Evolutionary conservation across 2,888 invertebrate species (phyloP), one percentile per base, ranked within the genome.

Genomic region (Alloplasta piceator): DNA sequence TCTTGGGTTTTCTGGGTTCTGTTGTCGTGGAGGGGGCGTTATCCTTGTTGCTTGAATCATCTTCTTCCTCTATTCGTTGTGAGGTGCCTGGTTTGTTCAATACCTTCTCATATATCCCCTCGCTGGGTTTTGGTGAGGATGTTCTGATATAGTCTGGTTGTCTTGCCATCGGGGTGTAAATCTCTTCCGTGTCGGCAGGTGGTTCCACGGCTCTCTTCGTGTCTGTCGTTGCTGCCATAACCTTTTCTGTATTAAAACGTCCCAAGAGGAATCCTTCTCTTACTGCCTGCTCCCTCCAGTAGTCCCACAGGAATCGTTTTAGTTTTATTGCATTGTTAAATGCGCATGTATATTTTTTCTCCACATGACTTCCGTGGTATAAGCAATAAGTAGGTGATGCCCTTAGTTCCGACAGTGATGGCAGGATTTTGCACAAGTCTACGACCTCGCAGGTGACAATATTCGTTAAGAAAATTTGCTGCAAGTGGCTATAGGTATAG

Each of bases 261-360:
- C n/a, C n/a, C n/a, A n/a, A n/a, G n/a, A n/a, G n/a, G n/a, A n/a
- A n/a, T n/a, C n/a, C n/a, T n/a, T n/a, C n/a, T n/a, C n/a, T n/a
- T 14, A 43, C 14, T 43, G 16, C 43, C 4, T 16, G 14, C 7
- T 6, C 16, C n/a, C 10, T 26, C 43, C 56, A 71, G 1, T n/a
- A 6, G 6, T 48, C 16, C 38, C 26, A 14, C 0, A 55, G 36
- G 6, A 14, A 26, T 0, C 9, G 2, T 9, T 55, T 67, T 10
- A 46, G 10, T n/a, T n/a, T 43, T 1, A 56, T n/a, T 10, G 71
- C 71, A 1, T 63, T 38, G 7, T 68, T 66, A 0, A 71, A 10
- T 0, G 77, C 77, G 26, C 77, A 78, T 26, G n/a, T 36, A 5
- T n/a, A 43, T 41, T 12, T 36, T 10, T 7, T 58, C 0, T 10